Evolutionary conservation across 2,797 vertebrate genomes (phyloP), one percentile per base, ranked within the genome.

Genomic region (Hozukius guyotensis): DNA sequence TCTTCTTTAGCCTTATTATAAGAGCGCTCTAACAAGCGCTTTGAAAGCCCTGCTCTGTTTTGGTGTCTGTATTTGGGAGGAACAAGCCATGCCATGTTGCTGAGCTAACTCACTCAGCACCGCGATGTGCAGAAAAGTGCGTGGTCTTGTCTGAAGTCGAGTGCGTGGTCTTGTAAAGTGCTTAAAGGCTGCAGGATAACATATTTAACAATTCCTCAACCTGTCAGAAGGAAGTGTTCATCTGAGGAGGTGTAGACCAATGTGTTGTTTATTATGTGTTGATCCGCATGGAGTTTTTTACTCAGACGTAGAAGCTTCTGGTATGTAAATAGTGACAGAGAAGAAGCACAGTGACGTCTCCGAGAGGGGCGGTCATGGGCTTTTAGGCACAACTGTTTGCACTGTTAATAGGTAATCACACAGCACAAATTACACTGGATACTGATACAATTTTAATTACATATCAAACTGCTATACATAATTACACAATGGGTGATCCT

Each of bases 401-500:
- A 87, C 84, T 88, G 88, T 90, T 94, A 94, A 93, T 93, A 92
- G 93, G 88, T 93, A 93, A 94, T 94, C 93, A 90, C 85, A 90
- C 82, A 75, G 88, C 91, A 91, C 92, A 92, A 92, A 93, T 94
- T 92, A 90, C 87, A 92, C 81, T 91, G 75, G 87, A 93, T 92
- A 93, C 88, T 89, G 93, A 92, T 93, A 91, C 91, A 88, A 81
- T 93, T 94, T 94, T 94, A 95, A 95, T 95, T 94, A 94, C 93
- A 93, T 87, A 94, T 94, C 90, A 95, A 92, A 93, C 90, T 85
- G 87, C 83, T 91, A 89, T 92, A 93, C 93, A 92, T 93, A 94
- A 94, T 93, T 94, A 94, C 91, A 94, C 94, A 93, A 93, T 92
- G 93, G 91, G 91, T 90, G 93, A 95, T 93, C 90, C 90, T 93